Base-by-base conservation (phyloP, 2,888 invertebrate species). In the Sycophila texana region DNA sequence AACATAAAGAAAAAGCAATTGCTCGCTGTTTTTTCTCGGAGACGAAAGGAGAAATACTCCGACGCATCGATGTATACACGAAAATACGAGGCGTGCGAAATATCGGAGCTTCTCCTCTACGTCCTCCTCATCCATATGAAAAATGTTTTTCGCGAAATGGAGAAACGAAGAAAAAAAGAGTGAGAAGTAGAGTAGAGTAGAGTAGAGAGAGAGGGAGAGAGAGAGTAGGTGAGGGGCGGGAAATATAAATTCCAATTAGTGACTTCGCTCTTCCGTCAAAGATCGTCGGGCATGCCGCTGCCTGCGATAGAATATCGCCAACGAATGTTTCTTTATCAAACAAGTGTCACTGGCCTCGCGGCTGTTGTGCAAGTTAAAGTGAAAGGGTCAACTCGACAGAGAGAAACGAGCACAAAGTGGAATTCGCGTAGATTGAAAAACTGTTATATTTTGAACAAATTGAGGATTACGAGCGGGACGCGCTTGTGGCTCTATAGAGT, bases 181-280 rank as follows among this genome's bases (percentile, higher is more conserved):
- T 4, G n/a, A 53, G 16, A n/a, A 7, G n/a, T 3, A 26, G n/a
- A 10, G n/a, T n/a, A n/a, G n/a, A n/a, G n/a, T n/a, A n/a, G n/a
- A n/a, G n/a, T n/a, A n/a, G n/a, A n/a, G n/a, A n/a, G n/a, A n/a
- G n/a, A n/a, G n/a, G n/a, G n/a, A n/a, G n/a, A n/a, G n/a, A n/a
- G n/a, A n/a, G n/a, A 16, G 61, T 26, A 14, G 39, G 30, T n/a
- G 39, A 26, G 61, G 26, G 22, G 16, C 30, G 5, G 22, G 26
- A 26, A 26, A 60, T 20, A 13, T 16, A 60, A 63, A 63, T 63
- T 63, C 63, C 63, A 63, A 63, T 63, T 63, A 63, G n/a, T 63
- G 47, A 63, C 63, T 63, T 63, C 13, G 47, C 47, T 61, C 47
- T 18, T n/a, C 63, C 47, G 63, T 63, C 63, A 63, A 63, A 63